These are phyloP conservation scores for Diadegma fenestrale DNA, from an alignment of 2,888 invertebrate species.

Conservation along the genomic window DNA sequence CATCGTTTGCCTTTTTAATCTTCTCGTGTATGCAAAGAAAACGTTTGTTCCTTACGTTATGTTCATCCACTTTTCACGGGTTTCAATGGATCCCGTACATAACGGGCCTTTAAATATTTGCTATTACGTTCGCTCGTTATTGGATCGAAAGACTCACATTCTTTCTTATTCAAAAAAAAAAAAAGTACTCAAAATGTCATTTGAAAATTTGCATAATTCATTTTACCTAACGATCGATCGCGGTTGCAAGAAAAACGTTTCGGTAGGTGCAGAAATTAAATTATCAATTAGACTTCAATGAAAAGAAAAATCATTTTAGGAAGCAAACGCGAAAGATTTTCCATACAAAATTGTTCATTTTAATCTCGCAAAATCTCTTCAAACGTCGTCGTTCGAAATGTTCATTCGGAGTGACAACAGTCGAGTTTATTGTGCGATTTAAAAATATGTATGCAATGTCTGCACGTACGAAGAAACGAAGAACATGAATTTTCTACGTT, in stretches of 20 bases:
- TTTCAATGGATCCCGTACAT: slow-evolving; percentile 30
- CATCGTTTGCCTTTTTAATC: slow-evolving; percentile 83
- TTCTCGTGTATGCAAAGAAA: slow-evolving; percentile 81
- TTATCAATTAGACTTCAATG: not conserved
- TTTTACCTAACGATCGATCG: not conserved
- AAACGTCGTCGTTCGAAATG: slow-evolving; percentile 26
- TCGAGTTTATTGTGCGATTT: slow-evolving; percentile 72
- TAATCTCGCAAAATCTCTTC: slow-evolving; percentile 6
- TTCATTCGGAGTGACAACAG: slow-evolving; percentile 77
- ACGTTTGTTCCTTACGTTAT: slow-evolving; percentile 79
- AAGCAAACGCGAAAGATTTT: not conserved
- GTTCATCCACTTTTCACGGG: slow-evolving; percentile 57
- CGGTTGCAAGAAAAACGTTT: not conserved
- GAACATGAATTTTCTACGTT: slow-evolving; percentile 60
- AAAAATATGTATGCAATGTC: slow-evolving; percentile 4
- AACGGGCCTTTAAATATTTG: slow-evolving; percentile 56
- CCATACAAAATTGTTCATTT: slow-evolving; percentile 3
- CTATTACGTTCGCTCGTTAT: slow-evolving; percentile 16
- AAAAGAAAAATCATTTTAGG: not conserved
- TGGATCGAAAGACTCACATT: slow-evolving; percentile 3
- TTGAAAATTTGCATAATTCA: not conserved
- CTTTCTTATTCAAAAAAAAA: not conserved
- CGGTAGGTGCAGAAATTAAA: not conserved
- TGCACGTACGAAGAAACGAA: slow-evolving; percentile 40
- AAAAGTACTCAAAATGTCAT: not conserved